Conservation (phyloP, 2,797 vertebrate species). For the Eidolon dupreanum region DNA sequence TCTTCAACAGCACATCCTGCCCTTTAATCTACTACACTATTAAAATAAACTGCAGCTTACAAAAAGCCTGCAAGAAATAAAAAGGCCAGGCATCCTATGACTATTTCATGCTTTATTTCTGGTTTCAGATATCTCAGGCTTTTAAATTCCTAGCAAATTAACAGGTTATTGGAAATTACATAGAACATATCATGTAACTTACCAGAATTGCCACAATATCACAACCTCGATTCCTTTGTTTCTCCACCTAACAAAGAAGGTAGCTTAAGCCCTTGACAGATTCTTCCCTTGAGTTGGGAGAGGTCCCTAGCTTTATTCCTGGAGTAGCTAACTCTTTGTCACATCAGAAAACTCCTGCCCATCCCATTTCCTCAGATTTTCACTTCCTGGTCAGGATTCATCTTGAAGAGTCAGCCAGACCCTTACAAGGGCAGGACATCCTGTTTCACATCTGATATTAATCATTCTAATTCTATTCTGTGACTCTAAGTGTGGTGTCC, state of each 20-base stretch:
- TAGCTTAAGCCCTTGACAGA: constrained; percentile 29
- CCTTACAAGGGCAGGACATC: neutral
- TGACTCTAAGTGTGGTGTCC: neutral
- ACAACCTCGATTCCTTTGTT: constrained; percentile 25
- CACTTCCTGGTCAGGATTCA: constrained; percentile 52
- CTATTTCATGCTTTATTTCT: constrained; percentile 6
- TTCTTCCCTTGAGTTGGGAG: constrained; percentile 42
- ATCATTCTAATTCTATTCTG: neutral
- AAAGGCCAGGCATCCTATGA: neutral
- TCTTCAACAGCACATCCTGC: neutral
- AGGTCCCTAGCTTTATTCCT: neutral
- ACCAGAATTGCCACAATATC: constrained; percentile 37
- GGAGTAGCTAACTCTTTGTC: constrained; percentile 41
- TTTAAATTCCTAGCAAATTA: constrained; percentile 41
- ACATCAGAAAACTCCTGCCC: constrained; percentile 29
- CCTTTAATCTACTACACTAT: neutral
- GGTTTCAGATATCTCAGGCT: constrained; percentile 8
- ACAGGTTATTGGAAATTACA: constrained; percentile 7
- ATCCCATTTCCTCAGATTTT: constrained; percentile 34
- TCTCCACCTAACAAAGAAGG: constrained; percentile 11
- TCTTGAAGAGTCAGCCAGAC: constrained; percentile 42
- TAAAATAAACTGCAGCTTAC: neutral
- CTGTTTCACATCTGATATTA: neutral
- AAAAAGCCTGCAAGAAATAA: neutral
- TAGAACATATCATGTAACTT: neutral